Percentiles rank a stretch among this genome's conserved stretches.
These are phyloP conservation scores for Trypoxylus dichotomus DNA, from an alignment of 1,140 invertebrate species.

Conservation along the genomic window DNA sequence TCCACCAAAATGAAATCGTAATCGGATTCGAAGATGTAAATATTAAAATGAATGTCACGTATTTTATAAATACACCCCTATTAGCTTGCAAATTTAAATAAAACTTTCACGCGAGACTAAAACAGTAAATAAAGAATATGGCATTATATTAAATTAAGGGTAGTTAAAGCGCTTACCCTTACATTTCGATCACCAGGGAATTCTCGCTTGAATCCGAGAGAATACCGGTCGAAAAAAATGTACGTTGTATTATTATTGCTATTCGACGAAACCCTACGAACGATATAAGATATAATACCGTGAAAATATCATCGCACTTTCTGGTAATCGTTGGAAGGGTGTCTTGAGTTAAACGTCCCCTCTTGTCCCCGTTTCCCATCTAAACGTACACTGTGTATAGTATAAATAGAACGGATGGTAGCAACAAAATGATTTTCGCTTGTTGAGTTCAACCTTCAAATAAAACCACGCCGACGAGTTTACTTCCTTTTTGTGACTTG, in stretches of 20 bases:
- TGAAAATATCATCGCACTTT: conserved; percentile 11
- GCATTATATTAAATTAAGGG: neutral
- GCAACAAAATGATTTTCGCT: conserved; percentile 38
- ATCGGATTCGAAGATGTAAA: neutral
- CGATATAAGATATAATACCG: too few relatives aligned
- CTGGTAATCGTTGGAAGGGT: neutral
- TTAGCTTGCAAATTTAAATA: neutral
- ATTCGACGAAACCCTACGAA: too few relatives aligned
- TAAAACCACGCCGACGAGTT: conserved; percentile 43
- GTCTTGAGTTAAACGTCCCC: conserved; percentile 19
- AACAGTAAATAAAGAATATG: neutral
- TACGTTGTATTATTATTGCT: too few relatives aligned
- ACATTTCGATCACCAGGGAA: too few relatives aligned
- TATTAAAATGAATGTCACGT: neutral
- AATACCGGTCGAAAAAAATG: too few relatives aligned
- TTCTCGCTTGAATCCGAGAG: too few relatives aligned
- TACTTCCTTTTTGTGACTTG: conserved; percentile 41
- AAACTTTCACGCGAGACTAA: neutral
- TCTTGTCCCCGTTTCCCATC: too few relatives aligned
- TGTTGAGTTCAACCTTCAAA: conserved; percentile 41
- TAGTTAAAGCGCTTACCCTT: too few relatives aligned
- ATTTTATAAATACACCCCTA: neutral
- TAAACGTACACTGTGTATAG: conserved; percentile 24
- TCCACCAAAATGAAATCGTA: neutral
- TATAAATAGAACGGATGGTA: conserved; percentile 43